Evolutionary conservation across 2,113 vertebrate genomes (phyloP).

Genomic region (Bucco capensis): DNA sequence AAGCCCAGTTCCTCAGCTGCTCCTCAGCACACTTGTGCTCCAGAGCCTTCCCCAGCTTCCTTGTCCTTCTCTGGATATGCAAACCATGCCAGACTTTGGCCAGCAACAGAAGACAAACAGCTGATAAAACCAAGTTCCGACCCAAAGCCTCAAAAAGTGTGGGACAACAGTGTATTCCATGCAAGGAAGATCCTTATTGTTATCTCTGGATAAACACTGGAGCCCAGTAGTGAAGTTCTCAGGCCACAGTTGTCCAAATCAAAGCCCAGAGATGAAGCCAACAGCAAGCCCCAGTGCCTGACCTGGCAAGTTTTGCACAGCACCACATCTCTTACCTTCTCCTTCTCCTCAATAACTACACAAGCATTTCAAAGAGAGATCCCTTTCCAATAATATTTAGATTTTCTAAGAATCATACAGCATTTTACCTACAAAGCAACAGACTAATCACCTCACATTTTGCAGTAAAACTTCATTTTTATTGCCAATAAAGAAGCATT

Average conservation of each 20-base stretch:
- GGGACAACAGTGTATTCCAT: not conserved
- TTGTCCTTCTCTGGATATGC: too few species aligned
- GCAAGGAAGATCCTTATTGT: fast-evolving
- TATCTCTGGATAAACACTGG: not conserved
- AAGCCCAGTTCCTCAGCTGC: too few species aligned
- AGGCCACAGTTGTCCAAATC: not conserved
- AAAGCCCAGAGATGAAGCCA: not conserved
- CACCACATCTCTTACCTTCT: not conserved
- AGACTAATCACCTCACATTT: not conserved
- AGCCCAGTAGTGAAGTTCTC: not conserved
- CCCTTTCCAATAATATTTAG: conserved; percentile 4
- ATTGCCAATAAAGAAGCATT: not conserved
- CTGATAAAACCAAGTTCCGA: not conserved
- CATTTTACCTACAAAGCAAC: not conserved
- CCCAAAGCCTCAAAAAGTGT: not conserved
- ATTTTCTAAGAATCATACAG: not conserved
- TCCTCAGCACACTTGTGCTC: too few species aligned
- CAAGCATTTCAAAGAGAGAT: not conserved
- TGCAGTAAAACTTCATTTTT: not conserved
- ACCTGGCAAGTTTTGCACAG: not conserved
- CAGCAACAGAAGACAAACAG: not conserved
- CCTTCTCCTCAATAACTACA: not conserved
- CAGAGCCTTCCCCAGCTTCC: too few species aligned
- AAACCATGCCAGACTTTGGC: not conserved
- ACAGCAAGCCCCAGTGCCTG: not conserved